These are phyloP conservation scores for Atta colombica DNA, from an alignment of 1,140 invertebrate genomes.

Conservation along the genomic window DNA sequence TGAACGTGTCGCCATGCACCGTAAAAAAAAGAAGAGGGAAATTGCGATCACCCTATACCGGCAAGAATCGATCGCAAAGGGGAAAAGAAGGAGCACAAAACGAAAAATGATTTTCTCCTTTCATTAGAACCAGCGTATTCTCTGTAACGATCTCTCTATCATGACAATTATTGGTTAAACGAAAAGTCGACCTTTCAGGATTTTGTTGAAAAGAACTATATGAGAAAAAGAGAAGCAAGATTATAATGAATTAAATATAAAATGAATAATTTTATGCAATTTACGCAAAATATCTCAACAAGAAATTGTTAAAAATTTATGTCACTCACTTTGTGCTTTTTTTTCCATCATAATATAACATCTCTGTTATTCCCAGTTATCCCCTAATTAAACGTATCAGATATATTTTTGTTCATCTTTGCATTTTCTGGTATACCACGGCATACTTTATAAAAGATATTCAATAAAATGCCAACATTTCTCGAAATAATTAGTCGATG, in stretches of 20 bases:
- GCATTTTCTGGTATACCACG: neutral
- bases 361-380: neutral
- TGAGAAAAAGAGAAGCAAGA: neutral
- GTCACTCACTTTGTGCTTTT: neutral
- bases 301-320: conserved; percentile 7
- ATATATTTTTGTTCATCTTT: neutral
- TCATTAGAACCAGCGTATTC: neutral
- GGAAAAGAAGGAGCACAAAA: conserved; percentile 9
- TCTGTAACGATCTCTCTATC: too few species aligned
- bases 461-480: neutral
- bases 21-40: conserved; percentile 42
- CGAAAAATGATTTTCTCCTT: conserved; percentile 53
- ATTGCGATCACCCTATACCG: conserved; percentile 45
- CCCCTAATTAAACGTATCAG: conserved; percentile 6
- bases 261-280: neutral
- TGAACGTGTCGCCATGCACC: conserved; percentile 51
- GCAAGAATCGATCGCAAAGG: conserved; percentile 34
- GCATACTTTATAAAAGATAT: conserved; percentile 7
- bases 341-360: neutral
- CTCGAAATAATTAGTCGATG: conserved; percentile 27
- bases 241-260: neutral
- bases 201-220: neutral
- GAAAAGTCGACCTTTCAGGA: conserved; percentile 4
- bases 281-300: neutral
- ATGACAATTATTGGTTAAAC: conserved; percentile 30